Evolutionary conservation across 2,888 invertebrate species (phyloP).

Genomic region (Drosophila subsilvestris): DNA sequence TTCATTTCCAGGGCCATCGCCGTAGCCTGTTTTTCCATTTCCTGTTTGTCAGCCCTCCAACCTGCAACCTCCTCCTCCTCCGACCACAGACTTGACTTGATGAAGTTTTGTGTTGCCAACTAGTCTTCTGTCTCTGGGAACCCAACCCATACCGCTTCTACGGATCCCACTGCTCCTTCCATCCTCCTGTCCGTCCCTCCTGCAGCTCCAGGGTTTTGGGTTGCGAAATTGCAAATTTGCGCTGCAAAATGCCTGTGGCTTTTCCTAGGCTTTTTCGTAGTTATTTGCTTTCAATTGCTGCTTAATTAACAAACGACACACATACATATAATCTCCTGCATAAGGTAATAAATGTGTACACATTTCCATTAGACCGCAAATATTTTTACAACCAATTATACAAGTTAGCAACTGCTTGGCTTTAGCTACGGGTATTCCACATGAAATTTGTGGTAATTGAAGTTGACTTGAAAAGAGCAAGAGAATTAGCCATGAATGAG

Average conservation of each 20-base stretch:
- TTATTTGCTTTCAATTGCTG: constrained; percentile 27
- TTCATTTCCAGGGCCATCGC: constrained; percentile 1
- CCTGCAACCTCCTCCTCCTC: constrained; percentile 11
- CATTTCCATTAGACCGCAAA: neutral
- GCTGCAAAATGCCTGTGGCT: constrained; percentile 48
- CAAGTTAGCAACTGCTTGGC: neutral
- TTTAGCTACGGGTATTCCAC: neutral
- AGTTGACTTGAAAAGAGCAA: neutral
- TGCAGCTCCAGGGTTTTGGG: constrained; percentile 1
- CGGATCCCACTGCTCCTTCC: neutral
- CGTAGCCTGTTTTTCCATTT: constrained; percentile 45
- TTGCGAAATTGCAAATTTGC: constrained; percentile 51
- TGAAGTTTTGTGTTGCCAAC: constrained; percentile 38
- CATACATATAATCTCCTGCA: neutral
- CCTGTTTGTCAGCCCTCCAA: constrained; percentile 30
- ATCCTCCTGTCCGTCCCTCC: neutral
- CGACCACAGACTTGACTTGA: constrained; percentile 40
- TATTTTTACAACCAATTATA: neutral
- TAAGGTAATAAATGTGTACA: neutral
- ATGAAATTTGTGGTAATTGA: neutral
- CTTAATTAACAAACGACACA: constrained; percentile 53
- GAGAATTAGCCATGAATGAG: neutral
- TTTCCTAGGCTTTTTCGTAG: constrained; percentile 7
- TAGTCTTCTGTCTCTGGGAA: constrained; percentile 3
- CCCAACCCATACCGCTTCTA: neutral